Base-by-base conservation (phyloP, 2,888 invertebrate genomes). In the Capitulum mitella region DNA sequence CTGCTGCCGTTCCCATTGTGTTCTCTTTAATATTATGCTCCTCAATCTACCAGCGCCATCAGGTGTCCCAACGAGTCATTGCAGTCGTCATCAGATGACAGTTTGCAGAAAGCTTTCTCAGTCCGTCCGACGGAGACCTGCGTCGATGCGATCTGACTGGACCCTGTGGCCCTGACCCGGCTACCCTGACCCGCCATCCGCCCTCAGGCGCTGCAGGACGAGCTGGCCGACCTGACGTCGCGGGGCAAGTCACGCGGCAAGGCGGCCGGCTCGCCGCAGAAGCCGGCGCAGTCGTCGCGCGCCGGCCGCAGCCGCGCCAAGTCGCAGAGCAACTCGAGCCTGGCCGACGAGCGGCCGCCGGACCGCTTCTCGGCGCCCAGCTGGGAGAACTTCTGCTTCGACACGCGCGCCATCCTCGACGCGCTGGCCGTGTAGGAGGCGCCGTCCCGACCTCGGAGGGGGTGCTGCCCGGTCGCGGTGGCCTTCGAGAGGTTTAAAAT, bases 111-210 rank as follows among this genome's bases (percentile, higher is more conserved):
- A n/a, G n/a, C n/a, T n/a, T n/a, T n/a, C n/a, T n/a, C n/a, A n/a
- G n/a, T n/a, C n/a, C n/a, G n/a, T n/a, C n/a, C n/a, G n/a, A n/a
- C n/a, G n/a, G n/a, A n/a, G n/a, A n/a, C n/a, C n/a, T n/a, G n/a
- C n/a, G n/a, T n/a, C n/a, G n/a, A n/a, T n/a, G n/a, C n/a, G n/a
- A n/a, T n/a, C n/a, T n/a, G n/a, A 46, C 46, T 46, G 46, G 14
- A 12, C 8, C 14, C 51, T 92, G 89, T 85, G 92, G 88, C 77
- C 90, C 89, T 84, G 92, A 92, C 82, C 90, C 89, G n/a, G n/a
- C n/a, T n/a, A n/a, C n/a, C n/a, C 85, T 90, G 87, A 81, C 92
- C 89, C 85, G 92, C 92, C 88, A 92, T 89, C 85, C 92, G 92
- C 84, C 91, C 86, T 91, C 92, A 92, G 92, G 92, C 85, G 1